Evolutionary conservation across 2,113 vertebrate species (phyloP).

Genomic region (Neogale vison): DNA sequence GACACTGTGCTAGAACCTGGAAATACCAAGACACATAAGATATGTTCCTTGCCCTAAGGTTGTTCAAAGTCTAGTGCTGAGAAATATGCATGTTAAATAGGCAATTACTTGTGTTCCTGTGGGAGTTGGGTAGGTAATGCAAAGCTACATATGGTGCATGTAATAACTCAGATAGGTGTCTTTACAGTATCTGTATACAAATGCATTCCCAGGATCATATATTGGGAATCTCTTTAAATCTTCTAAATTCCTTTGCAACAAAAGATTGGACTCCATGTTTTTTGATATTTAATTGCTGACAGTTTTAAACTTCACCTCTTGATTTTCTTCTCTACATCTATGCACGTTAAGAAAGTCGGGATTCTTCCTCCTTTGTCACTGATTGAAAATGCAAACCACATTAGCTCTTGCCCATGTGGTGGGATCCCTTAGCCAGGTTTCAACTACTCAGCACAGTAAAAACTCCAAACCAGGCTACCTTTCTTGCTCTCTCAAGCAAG

Average conservation of each 20-base stretch:
- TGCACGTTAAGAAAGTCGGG: background rate
- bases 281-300: background rate
- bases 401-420: background rate
- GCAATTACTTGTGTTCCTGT: background rate
- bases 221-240: background rate
- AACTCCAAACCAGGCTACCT: background rate
- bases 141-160: background rate
- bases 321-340: background rate
- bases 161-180: background rate
- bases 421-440: background rate
- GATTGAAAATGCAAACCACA: background rate
- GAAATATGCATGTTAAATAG: background rate
- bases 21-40: background rate
- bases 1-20: background rate
- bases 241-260: background rate
- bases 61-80: background rate
- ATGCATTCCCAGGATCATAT: background rate
- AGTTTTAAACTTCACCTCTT: background rate
- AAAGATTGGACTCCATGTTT: background rate
- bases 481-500: background rate
- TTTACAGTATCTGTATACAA: background rate
- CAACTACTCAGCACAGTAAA: background rate
- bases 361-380: background rate
- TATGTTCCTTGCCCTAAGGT: background rate
- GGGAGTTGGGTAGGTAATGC: background rate